Percentiles rank a stretch among this genome's conserved stretches.
Evolutionary conservation across 64 coral and sea anemone species (phyloP).

Genomic region (Actinia tenebrosa): DNA sequence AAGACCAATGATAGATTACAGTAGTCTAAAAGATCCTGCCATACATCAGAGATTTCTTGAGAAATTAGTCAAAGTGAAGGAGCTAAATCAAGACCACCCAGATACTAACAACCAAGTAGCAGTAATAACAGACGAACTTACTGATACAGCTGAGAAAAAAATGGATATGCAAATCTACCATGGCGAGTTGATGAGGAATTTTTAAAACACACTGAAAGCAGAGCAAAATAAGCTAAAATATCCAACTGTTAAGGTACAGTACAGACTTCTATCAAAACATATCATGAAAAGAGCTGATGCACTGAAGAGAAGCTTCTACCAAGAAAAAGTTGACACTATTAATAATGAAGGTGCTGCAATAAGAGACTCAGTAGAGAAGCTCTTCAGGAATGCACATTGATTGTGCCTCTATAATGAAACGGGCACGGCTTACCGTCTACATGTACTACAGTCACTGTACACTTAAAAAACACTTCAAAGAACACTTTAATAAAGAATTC

Average conservation of each 20-base stretch:
- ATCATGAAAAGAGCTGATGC: background rate
- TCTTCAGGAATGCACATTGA: background rate
- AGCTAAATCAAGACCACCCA: background rate
- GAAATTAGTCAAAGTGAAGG: background rate
- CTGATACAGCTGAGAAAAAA: background rate
- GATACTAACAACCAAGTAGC: background rate
- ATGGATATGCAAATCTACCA: background rate
- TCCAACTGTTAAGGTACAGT: background rate
- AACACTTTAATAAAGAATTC: background rate
- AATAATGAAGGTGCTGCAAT: background rate
- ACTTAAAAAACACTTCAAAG: background rate
- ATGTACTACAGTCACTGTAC: too few species aligned
- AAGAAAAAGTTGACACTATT: background rate
- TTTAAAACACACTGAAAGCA: background rate
- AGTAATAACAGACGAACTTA: background rate
- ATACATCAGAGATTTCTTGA: background rate
- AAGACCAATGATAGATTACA: conserved; percentile 4
- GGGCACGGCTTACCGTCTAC: background rate
- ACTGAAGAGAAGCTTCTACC: background rate
- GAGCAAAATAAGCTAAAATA: background rate
- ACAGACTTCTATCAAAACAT: background rate
- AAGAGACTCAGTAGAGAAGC: background rate
- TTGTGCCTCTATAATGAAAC: background rate
- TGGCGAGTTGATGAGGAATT: conserved; percentile 3
- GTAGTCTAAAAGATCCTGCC: conserved; percentile 6